These are phyloP conservation scores for Rhagoletis zephyria DNA, from an alignment of 1,140 invertebrate genomes.

Conservation along the genomic window DNA sequence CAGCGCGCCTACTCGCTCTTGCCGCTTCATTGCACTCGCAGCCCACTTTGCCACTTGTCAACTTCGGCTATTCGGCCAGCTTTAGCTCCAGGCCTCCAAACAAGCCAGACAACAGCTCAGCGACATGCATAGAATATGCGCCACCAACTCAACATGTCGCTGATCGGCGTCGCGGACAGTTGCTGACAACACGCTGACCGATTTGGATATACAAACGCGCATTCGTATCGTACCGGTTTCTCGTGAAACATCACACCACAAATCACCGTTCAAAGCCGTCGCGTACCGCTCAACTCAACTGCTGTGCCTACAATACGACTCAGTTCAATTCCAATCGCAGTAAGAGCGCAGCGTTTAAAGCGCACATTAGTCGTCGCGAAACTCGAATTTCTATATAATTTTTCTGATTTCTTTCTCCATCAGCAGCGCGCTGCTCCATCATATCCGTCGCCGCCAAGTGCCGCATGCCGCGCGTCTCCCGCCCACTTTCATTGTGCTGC, in stretches of 20 bases:
- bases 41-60: neutral
- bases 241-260: neutral
- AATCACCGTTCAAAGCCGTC: neutral
- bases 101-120: neutral
- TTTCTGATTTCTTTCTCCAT: neutral
- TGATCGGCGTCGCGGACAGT: conserved; percentile 3
- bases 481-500: neutral
- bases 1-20: neutral
- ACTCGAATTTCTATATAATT: neutral
- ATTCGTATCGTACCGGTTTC: neutral
- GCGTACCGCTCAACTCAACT: neutral
- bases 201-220: conserved; percentile 1
- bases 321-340: neutral
- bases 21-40: neutral
- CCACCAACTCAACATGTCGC: neutral
- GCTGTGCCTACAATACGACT: neutral
- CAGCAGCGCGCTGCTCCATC: neutral
- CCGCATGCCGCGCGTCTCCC: neutral
- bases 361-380: conserved; percentile 37
- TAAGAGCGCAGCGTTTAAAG: conserved; percentile 33
- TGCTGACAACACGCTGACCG: conserved; percentile 34
- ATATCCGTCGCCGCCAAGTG: conserved; percentile 13
- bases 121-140: neutral
- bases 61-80: neutral
- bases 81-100: neutral